A percentile compares a stretch with the other conserved stretches of the same genome.
These are phyloP conservation scores for Cremastinae sp. DNA, from an alignment of 2,888 invertebrate genomes.

Conservation along the genomic window DNA sequence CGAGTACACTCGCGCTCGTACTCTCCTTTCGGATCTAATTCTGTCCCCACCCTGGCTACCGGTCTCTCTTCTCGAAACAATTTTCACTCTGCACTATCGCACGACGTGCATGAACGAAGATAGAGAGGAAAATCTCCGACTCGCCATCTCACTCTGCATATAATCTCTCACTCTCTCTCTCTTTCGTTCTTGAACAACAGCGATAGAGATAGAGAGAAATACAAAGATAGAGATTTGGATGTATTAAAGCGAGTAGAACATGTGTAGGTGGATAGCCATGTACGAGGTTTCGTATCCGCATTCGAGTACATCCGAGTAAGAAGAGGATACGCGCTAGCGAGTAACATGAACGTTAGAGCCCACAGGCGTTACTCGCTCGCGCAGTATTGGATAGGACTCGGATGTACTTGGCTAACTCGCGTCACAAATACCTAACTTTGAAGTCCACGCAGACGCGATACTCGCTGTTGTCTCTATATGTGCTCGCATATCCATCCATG, in stretches of 20 bases:
- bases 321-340: slow-evolving; percentile 34
- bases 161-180: no score
- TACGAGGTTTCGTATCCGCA: slow-evolving; percentile 14
- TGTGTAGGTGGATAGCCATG: slow-evolving; percentile 46
- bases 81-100: slow-evolving; percentile 49
- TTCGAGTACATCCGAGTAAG: slow-evolving; percentile 14
- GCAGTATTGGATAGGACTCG: slow-evolving; percentile 31
- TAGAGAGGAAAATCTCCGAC: no score
- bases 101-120: slow-evolving; percentile 33
- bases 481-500: slow-evolving; percentile 4
- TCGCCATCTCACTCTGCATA: no score
- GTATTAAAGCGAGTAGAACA: slow-evolving; percentile 36
- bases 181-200: no score
- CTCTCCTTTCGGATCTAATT: slow-evolving; percentile 60
- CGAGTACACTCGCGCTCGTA: slow-evolving; percentile 47
- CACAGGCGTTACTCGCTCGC: slow-evolving; percentile 15
- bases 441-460: neutral
- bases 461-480: no score
- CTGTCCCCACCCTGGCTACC: slow-evolving; percentile 28
- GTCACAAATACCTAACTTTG: slow-evolving; percentile 34
- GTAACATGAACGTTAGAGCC: slow-evolving; percentile 30
- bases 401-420: slow-evolving; percentile 19
- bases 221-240: slow-evolving; percentile 31
- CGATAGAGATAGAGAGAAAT: neutral
- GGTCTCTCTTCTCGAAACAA: slow-evolving; percentile 48